Conservation (phyloP, 2,888 invertebrate genomes). For the Dolichopus griseipennis region DNA sequence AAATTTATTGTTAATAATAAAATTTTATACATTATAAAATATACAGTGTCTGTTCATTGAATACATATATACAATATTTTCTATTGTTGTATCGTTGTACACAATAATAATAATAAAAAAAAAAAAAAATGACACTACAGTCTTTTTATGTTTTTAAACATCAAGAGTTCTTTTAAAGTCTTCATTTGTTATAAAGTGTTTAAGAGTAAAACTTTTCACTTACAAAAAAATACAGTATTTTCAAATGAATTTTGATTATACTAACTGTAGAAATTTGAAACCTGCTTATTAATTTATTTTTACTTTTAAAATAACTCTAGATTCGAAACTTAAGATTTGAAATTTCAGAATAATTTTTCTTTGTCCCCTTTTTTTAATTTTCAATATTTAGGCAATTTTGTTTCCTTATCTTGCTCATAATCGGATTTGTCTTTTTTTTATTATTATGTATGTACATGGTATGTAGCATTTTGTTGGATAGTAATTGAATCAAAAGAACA, state of each 20-base stretch:
- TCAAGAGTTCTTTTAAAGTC: not conserved
- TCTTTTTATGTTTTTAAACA: not conserved
- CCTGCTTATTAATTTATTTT: constrained; percentile 5
- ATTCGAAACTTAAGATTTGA: not conserved
- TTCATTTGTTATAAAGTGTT: not conserved
- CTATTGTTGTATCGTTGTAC: no score
- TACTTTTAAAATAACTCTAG: not conserved
- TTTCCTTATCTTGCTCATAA: not conserved
- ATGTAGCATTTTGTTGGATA: constrained; percentile 12
- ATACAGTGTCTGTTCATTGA: not conserved
- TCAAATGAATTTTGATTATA: not conserved
- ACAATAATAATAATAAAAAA: not conserved
- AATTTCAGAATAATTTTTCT: no score
- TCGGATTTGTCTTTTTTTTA: not conserved
- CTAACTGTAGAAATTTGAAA: not conserved
- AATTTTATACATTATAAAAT: no score
- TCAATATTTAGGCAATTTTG: not conserved
- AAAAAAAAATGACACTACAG: not conserved
- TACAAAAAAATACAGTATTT: not conserved
- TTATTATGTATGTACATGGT: no score
- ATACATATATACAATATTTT: no score
- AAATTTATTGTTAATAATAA: not conserved
- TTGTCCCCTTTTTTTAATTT: not conserved
- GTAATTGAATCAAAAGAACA: constrained; percentile 15
- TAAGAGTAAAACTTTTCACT: not conserved